Evolutionary conservation across 1,140 invertebrate genomes (phyloP).

Genomic region (Portunus trituberculatus): DNA sequence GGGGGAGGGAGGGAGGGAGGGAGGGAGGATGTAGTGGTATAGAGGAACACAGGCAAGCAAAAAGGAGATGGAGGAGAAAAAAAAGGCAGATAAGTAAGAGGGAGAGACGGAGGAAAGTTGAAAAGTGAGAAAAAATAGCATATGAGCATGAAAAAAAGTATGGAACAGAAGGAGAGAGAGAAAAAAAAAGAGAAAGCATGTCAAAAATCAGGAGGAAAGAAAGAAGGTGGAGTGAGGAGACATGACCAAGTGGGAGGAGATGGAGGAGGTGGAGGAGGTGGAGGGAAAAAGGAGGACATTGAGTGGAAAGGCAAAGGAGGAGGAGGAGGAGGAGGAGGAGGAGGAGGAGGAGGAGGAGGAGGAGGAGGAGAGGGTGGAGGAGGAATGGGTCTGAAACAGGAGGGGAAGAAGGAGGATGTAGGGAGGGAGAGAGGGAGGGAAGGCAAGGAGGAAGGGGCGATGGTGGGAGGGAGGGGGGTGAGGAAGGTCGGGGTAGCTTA

Average conservation of each 20-base stretch:
- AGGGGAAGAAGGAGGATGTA: neutral
- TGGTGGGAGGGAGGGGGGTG: neutral
- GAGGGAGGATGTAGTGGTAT: no score
- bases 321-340: neutral
- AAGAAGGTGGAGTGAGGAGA: no score
- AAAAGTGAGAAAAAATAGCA: no score
- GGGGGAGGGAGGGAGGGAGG: no score
- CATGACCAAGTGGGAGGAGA: no score
- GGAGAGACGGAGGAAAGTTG: neutral
- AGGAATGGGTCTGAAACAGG: neutral
- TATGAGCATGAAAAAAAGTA: no score
- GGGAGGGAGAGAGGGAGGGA: neutral
- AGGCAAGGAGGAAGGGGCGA: neutral
- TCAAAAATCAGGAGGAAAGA: no score
- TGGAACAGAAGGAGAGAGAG: no score
- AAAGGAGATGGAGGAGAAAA: neutral
- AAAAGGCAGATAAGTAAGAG: neutral
- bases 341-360: neutral
- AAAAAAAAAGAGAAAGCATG: no score
- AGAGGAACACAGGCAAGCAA: neutral
- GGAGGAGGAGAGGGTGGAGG: neutral
- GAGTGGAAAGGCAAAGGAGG: neutral
- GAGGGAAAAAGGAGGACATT: neutral
- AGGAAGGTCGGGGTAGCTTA: slow-evolving; percentile 45
- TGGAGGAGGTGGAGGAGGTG: neutral